Evolutionary conservation across 2,888 invertebrate species (phyloP).

Genomic region (Arenicola marina): DNA sequence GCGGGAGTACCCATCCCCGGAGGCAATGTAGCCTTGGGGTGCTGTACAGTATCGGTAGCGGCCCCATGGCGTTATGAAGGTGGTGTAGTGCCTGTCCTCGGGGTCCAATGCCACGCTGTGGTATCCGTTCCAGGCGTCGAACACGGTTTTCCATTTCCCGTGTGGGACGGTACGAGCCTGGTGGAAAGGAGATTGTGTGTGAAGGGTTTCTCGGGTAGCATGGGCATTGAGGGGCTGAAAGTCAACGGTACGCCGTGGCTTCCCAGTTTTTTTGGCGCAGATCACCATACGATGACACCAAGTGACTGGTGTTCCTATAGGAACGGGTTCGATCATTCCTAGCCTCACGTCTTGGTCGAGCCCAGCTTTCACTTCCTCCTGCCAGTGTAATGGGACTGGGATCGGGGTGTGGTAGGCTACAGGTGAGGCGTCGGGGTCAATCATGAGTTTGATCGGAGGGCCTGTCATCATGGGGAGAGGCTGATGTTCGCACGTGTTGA

Average conservation of each 20-base stretch:
- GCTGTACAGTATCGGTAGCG: slow-evolving; percentile 18
- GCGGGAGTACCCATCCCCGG: too few relatives aligned
- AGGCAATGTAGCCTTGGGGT: too few relatives aligned
- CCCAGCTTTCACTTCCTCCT: slow-evolving; percentile 20
- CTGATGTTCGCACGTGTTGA: slow-evolving; percentile 27
- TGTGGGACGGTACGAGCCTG: slow-evolving; percentile 36
- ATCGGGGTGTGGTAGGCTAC: slow-evolving; percentile 23
- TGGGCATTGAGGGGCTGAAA: slow-evolving; percentile 38
- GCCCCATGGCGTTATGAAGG: slow-evolving; percentile 36
- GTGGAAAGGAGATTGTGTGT: slow-evolving; percentile 34
- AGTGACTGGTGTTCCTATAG: slow-evolving; percentile 15
- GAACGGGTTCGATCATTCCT: slow-evolving; percentile 23
- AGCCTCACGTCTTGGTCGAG: slow-evolving; percentile 26
- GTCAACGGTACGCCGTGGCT: slow-evolving; percentile 33
- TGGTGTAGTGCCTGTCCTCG: slow-evolving; percentile 21
- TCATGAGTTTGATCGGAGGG: slow-evolving; percentile 21
- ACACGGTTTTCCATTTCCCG: background rate
- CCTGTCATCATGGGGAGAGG: slow-evolving; percentile 25
- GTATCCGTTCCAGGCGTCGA: slow-evolving; percentile 1
- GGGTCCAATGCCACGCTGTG: slow-evolving; percentile 5
- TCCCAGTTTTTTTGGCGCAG: background rate
- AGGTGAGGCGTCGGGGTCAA: slow-evolving; percentile 22
- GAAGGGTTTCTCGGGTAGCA: slow-evolving; percentile 35
- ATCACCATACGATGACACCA: slow-evolving; percentile 25
- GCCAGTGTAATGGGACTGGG: slow-evolving; percentile 28